A percentile compares a stretch with the other conserved stretches of the same genome.
phyloP scores from a whole-genome alignment of 2,888 invertebrate genomes.

The Syrphus vitripennis region DNA sequence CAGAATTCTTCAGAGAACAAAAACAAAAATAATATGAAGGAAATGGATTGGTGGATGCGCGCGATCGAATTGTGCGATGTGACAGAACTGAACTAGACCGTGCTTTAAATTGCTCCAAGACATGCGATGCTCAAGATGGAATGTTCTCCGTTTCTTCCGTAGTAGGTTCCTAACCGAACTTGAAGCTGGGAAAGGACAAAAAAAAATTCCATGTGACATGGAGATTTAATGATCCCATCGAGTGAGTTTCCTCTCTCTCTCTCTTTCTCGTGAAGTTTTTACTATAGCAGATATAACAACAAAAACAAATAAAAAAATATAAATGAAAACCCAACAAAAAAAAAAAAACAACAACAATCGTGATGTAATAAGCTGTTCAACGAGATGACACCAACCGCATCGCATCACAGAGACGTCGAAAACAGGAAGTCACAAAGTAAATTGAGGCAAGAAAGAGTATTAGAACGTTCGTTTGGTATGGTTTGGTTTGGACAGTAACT shows the following conservation, averaged over 20 bases:
- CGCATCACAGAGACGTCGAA: slow-evolving; percentile 12
- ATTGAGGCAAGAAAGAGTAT: slow-evolving; percentile 38
- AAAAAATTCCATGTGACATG: slow-evolving; percentile 49
- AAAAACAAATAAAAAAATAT: background rate
- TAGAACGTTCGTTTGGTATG: slow-evolving; percentile 21
- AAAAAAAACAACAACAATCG: slow-evolving; percentile 31
- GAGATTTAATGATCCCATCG: slow-evolving; percentile 68
- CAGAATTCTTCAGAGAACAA: background rate
- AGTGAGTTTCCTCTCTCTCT: slow-evolving; percentile 61
- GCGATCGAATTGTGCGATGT: slow-evolving; percentile 31
- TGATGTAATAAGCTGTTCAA: slow-evolving; percentile 63
- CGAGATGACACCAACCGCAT: slow-evolving; percentile 39
- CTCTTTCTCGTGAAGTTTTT: slow-evolving; percentile 26
- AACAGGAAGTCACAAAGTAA: slow-evolving; percentile 57
- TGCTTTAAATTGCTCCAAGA: slow-evolving; percentile 44
- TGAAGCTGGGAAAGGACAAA: background rate
- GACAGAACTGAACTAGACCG: slow-evolving; percentile 55
- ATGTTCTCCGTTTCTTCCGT: slow-evolving; percentile 33
- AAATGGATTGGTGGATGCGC: slow-evolving; percentile 3
- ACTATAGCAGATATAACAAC: too few species aligned
- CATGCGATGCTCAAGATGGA: slow-evolving; percentile 54
- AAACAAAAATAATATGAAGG: slow-evolving; percentile 2
- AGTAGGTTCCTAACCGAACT: background rate
- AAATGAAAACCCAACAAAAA: too few species aligned
- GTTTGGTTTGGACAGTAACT: background rate